Base-by-base conservation (phyloP, 2,113 vertebrate genomes). In the Spea multiplicata region DNA sequence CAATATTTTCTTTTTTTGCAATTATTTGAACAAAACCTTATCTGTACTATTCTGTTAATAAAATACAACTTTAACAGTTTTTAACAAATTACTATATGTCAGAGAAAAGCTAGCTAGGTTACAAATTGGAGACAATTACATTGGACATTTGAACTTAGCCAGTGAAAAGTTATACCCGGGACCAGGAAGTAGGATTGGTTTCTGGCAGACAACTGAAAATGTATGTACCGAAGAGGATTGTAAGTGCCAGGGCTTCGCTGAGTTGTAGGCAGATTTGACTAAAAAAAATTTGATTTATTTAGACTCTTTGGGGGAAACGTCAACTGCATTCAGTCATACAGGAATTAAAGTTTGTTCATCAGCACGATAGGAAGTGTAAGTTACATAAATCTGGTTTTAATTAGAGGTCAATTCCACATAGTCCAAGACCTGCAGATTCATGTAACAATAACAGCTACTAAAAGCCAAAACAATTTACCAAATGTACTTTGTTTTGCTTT, bases 321-420 rank as follows among this genome's bases (percentile, higher is more conserved):
- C 77, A 80, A 46, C 64, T 73, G 45, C 55, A 66, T 80, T 73
- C 67, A 71, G 62, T 73, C 50, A 73, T 61, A 80, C 77, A 73
- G 71, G 71, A 73, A 67, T 67, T 72, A 71, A 80, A 68, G 70
- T 72, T 73, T 80, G 77, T 80, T 80, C 71, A 73, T 80, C 77
- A 59, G 65, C 71, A 73, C 59, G 73, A 80, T 80, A 73, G 70
- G 77, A 80, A 80, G 62, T 73, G 64, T 68, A 73, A 64, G 71
- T 80, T 80, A 73, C 52, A 53, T 62, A 73, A 80, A 73, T 8
- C 77, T 80, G 77, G 77, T 14, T 73, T 73, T 67, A 80, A 73
- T 80, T 73, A 80, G 77, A 55, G 69, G 71, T 59, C 62, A 57
- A 52, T 80, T 70, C 73, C 77, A 80, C 66, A 80, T 57, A 80